These are phyloP conservation scores for Lasioglossum villosulum DNA, from an alignment of 2,888 invertebrate genomes.

Conservation along the genomic window DNA sequence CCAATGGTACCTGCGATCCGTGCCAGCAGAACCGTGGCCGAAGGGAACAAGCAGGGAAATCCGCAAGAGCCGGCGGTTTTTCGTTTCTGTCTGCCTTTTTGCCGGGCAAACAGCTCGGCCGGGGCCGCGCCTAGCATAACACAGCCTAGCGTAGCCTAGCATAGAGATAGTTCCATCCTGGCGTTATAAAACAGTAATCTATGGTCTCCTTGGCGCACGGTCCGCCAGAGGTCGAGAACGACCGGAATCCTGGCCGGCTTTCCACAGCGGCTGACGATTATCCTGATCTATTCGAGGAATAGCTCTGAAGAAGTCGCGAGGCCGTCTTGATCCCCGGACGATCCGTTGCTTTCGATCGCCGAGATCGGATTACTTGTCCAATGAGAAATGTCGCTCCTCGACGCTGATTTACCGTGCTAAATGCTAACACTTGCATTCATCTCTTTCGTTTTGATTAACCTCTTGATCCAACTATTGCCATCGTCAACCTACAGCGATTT, in stretches of 20 bases:
- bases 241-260: conserved; percentile 58
- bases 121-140: conserved; percentile 24
- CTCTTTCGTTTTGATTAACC: background rate
- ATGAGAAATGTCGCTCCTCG: background rate
- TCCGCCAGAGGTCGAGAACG: conserved; percentile 48
- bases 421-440: background rate
- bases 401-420: background rate
- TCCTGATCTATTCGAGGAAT: conserved; percentile 27
- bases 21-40: conserved; percentile 2
- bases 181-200: conserved; percentile 63
- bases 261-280: conserved; percentile 45
- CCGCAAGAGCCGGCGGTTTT: conserved; percentile 41
- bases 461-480: background rate
- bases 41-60: conserved; percentile 59
- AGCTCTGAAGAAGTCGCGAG: background rate
- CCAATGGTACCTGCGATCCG: conserved; percentile 47
- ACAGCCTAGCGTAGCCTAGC: conserved; percentile 29
- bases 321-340: background rate
- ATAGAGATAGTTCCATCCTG: conserved; percentile 61
- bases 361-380: background rate
- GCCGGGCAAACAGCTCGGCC: conserved; percentile 27
- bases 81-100: conserved; percentile 43
- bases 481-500: no score
- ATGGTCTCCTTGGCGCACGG: conserved; percentile 35
- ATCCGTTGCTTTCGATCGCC: background rate